Percentiles rank a stretch among this genome's conserved stretches.
These are phyloP conservation scores for Hystrix cristata DNA, from an alignment of 2,113 vertebrate genomes.

Conservation along the genomic window DNA sequence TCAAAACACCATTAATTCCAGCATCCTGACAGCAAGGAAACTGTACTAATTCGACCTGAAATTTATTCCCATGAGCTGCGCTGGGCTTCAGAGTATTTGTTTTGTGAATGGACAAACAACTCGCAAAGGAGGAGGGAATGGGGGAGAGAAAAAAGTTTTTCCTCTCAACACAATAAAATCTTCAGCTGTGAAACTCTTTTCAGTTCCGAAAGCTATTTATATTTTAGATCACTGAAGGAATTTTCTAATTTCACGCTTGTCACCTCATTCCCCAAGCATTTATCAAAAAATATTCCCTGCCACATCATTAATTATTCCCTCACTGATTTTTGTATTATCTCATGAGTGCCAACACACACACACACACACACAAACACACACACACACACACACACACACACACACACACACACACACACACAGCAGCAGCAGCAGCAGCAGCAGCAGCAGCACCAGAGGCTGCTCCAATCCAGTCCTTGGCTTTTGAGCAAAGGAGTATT, in stretches of 20 bases:
- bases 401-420: conserved; percentile 34
- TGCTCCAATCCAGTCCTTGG: not conserved
- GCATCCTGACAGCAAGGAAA: conserved; percentile 94
- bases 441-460: not conserved
- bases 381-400: conserved; percentile 38
- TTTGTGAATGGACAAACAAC: conserved; percentile 93
- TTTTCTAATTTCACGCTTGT: conserved; percentile 93
- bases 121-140: conserved; percentile 88
- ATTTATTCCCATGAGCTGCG: conserved; percentile 94
- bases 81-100: conserved; percentile 91
- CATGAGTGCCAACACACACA: conserved; percentile 57
- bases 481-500: conserved; percentile 44
- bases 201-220: conserved; percentile 92
- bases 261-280: conserved; percentile 88
- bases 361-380: conserved; percentile 9
- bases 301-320: conserved; percentile 85
- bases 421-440: not conserved
- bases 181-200: conserved; percentile 92
- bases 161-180: conserved; percentile 92
- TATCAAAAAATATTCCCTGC: conserved; percentile 91
- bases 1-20: conserved; percentile 97
- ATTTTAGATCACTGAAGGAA: conserved; percentile 91
- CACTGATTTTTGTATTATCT: conserved; percentile 86
- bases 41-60: conserved; percentile 94
- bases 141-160: conserved; percentile 90